phyloP scores from a whole-genome alignment of 2,888 invertebrate species.

The Sylvicola fuscatus region DNA sequence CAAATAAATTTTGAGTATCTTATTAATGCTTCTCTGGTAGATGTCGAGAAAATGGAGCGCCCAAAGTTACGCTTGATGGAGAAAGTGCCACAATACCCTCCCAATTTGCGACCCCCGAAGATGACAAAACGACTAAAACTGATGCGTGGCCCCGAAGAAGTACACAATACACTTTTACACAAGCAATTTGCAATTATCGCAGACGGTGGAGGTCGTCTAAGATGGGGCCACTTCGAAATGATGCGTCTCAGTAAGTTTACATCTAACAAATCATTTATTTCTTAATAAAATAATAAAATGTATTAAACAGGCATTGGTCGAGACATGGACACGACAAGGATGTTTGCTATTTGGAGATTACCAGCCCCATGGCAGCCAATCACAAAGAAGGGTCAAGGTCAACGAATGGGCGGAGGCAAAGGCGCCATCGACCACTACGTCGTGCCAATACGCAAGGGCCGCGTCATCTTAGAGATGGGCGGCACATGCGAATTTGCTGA shows the following conservation, averaged over 20 bases:
- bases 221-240: slow-evolving; percentile 72
- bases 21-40: slow-evolving; percentile 22
- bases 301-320: slow-evolving; percentile 36
- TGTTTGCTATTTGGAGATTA: slow-evolving; percentile 91
- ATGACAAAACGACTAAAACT: slow-evolving; percentile 65
- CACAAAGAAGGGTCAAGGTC: slow-evolving; percentile 74
- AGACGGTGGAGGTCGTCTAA: slow-evolving; percentile 59
- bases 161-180: slow-evolving; percentile 61
- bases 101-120: slow-evolving; percentile 51
- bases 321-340: slow-evolving; percentile 53
- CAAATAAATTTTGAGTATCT: not conserved
- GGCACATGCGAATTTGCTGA: slow-evolving; percentile 75
- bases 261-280: not conserved
- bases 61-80: slow-evolving; percentile 47
- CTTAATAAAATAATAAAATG: too few species aligned
- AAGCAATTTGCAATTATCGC: slow-evolving; percentile 89
- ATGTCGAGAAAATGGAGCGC: slow-evolving; percentile 50
- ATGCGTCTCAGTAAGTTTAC: slow-evolving; percentile 38
- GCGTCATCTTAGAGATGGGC: slow-evolving; percentile 85
- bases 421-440: slow-evolving; percentile 87
- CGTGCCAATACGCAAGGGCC: slow-evolving; percentile 74
- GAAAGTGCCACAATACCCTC: slow-evolving; percentile 47
- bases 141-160: slow-evolving; percentile 76
- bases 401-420: slow-evolving; percentile 93
- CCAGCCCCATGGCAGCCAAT: slow-evolving; percentile 93